These are phyloP conservation scores for Kryptopterus vitreolus DNA, from an alignment of 2,797 vertebrate species.

Conservation along the genomic window DNA sequence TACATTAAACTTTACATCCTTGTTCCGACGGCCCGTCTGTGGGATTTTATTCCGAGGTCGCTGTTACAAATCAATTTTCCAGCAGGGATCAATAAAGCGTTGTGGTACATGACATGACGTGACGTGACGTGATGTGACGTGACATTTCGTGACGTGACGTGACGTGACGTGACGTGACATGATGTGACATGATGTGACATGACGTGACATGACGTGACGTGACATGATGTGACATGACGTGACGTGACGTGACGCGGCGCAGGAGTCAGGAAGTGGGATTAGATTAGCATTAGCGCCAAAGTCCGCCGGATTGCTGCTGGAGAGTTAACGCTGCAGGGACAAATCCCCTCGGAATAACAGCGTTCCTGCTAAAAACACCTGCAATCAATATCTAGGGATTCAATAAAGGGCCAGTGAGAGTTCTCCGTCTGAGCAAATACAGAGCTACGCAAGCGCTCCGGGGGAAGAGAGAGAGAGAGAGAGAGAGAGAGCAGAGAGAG, in stretches of 20 bases:
- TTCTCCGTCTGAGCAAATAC: not conserved
- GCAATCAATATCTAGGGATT: not conserved
- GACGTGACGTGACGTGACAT: no score
- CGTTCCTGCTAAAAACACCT: not conserved
- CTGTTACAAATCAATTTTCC: conserved; percentile 20
- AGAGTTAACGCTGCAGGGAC: not conserved
- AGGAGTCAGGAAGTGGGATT: conserved; percentile 20
- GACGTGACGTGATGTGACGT: not conserved
- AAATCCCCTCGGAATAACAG: conserved; percentile 18
- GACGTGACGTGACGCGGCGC: not conserved
- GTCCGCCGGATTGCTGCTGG: conserved; percentile 7
- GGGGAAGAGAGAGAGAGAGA: no score
- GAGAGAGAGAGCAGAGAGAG: no score
- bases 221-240: no score
- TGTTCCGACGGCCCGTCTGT: not conserved
- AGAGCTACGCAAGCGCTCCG: not conserved
- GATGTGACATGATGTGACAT: no score
- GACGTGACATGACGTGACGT: no score
- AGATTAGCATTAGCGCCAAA: conserved; percentile 25
- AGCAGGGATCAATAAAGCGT: conserved; percentile 11
- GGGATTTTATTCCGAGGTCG: not conserved
- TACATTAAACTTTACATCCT: not conserved
- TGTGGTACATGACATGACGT: not conserved
- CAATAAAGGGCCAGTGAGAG: not conserved
- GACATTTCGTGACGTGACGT: no score